These are phyloP conservation scores for Phalangium opilio DNA, from an alignment of 2,888 invertebrate species.

Conservation along the genomic window DNA sequence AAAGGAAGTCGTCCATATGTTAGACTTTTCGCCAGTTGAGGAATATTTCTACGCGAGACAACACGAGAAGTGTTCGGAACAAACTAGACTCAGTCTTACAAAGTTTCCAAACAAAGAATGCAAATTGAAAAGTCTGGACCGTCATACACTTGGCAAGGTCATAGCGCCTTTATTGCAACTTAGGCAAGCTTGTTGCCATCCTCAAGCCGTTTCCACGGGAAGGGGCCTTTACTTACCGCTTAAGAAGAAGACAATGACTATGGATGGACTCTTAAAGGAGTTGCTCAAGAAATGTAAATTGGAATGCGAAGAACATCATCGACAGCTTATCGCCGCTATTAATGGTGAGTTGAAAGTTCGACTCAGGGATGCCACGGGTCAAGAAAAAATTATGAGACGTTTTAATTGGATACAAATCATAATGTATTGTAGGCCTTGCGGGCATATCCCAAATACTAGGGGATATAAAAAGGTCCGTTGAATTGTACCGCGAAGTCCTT, in stretches of 20 bases:
- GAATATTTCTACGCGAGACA: slow-evolving; percentile 52
- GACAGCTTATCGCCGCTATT: slow-evolving; percentile 44
- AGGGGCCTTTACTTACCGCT: slow-evolving; percentile 39
- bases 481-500: slow-evolving; percentile 45
- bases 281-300: slow-evolving; percentile 43
- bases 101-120: slow-evolving; percentile 28
- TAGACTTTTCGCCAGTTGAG: slow-evolving; percentile 54
- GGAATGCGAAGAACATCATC: slow-evolving; percentile 47
- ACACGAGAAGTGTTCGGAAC: slow-evolving; percentile 37
- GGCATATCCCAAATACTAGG: slow-evolving; percentile 43
- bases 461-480: slow-evolving; percentile 40
- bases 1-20: slow-evolving; percentile 40
- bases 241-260: slow-evolving; percentile 35
- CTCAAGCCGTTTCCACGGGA: slow-evolving; percentile 37
- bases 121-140: slow-evolving; percentile 31
- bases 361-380: too few relatives aligned
- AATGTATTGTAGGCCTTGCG: slow-evolving; percentile 38
- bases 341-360: slow-evolving; percentile 38
- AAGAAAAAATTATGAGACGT: too few relatives aligned
- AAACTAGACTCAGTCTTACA: slow-evolving; percentile 36
- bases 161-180: slow-evolving; percentile 47
- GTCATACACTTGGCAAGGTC: slow-evolving; percentile 36
- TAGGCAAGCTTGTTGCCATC: slow-evolving; percentile 55
- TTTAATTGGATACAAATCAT: too few relatives aligned
- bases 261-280: slow-evolving; percentile 48